Base-by-base conservation (phyloP, 2,113 vertebrate species). In the Hemichromis elongatus region DNA sequence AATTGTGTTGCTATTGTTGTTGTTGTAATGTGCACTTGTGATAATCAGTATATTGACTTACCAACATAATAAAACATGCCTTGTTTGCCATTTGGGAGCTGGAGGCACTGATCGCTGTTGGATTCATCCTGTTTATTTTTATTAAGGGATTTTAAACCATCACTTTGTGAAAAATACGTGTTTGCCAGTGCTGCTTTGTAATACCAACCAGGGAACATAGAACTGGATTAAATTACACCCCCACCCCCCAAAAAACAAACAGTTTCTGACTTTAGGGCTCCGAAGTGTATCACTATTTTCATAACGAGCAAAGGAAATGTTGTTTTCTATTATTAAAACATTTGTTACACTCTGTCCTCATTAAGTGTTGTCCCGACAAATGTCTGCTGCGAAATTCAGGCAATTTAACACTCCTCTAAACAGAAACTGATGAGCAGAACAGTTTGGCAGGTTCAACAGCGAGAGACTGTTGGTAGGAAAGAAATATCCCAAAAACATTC, bases 11-110 rank as follows among this genome's bases (percentile, higher is more conserved):
- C 26, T 79, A 30, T n/a, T 4, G 7, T 45, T 79, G 53, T 21
- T 4, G 19, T 28, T 13, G 24, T 77, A 77, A 35, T 80, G 57
- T 83, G 13, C 3, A 5, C 77, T 53, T 33, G 18, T 54, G 52
- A 52, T 73, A 21, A 63, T 88, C 59, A 83, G 30, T 83, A 45
- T 70, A 90, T 87, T 83, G 82, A 83, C 28, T 87, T 80, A 61
- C 80, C 55, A 86, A 82, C 81, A 28, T 89, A 82, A 83, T 88
- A 83, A 88, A 88, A 79, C 70, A 50, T 40, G 16, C 57, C 79
- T 81, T 81, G 79, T 88, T 90, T 83, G 82, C 85, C 80, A 70
- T 86, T 42, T 82, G 80, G 81, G 84, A 85, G 80, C 78, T 57
- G 77, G 42, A 47, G 56, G 73, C 30, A 2, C 66, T 86, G 87